These are phyloP conservation scores for Pollachius pollachius DNA, from an alignment of 2,113 vertebrate genomes.

Conservation along the genomic window DNA sequence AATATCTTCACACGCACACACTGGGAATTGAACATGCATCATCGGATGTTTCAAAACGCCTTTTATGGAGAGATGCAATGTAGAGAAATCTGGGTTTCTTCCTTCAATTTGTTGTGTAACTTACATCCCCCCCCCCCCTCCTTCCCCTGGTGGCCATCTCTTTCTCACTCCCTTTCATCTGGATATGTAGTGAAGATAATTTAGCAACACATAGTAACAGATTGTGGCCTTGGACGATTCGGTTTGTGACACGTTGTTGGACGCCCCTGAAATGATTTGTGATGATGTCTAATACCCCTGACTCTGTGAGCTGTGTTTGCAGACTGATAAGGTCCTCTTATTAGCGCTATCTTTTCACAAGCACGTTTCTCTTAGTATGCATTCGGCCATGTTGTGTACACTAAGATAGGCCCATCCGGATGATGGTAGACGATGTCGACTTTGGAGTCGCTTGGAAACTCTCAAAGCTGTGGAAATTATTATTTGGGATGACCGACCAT, in stretches of 20 bases:
- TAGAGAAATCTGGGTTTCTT: constrained; percentile 43
- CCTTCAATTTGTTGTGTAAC: constrained; percentile 46
- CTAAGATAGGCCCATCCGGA: too few species aligned
- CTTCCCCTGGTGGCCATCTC: neutral
- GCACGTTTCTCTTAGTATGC: neutral
- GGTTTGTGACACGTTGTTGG: too few species aligned
- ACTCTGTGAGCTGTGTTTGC: constrained; percentile 8
- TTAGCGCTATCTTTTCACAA: constrained; percentile 37
- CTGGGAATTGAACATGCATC: constrained; percentile 43
- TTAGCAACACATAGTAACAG: constrained; percentile 28
- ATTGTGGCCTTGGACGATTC: constrained; percentile 3
- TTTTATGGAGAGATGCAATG: constrained; percentile 44
- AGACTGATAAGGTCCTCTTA: constrained; percentile 30
- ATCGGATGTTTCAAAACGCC: constrained; percentile 42
- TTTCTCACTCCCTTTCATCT: neutral
- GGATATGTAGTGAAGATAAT: constrained; percentile 34
- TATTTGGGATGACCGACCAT: too few species aligned
- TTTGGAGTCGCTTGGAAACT: too few species aligned
- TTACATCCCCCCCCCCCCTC: constrained; percentile 15
- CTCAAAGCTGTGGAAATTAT: too few species aligned
- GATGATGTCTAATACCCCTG: too few species aligned
- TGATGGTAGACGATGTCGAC: too few species aligned
- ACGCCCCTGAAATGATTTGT: too few species aligned
- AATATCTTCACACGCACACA: constrained; percentile 48
- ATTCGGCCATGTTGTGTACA: too few species aligned